Evolutionary conservation across 1,140 invertebrate genomes (phyloP).

Genomic region (Megalonaias nervosa): DNA sequence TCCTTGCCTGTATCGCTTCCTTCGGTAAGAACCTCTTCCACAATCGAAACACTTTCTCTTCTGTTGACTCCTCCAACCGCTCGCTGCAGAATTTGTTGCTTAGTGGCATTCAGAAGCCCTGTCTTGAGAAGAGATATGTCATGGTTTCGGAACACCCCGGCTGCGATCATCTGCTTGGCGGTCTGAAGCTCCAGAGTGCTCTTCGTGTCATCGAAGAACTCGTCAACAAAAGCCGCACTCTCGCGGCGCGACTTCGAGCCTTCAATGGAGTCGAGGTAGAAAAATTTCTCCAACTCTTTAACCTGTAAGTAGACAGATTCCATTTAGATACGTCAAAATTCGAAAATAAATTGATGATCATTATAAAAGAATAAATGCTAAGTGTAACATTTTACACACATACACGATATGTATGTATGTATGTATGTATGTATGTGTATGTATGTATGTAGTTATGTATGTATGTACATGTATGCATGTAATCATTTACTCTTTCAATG

Average conservation of each 20-base stretch:
- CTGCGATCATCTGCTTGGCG: slow-evolving; percentile 41
- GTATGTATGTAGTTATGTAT: too few relatives aligned
- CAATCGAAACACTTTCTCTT: slow-evolving; percentile 76
- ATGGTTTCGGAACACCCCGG: neutral
- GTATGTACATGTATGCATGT: neutral
- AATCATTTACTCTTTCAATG: neutral
- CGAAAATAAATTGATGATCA: neutral
- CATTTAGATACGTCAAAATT: neutral
- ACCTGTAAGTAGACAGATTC: slow-evolving; percentile 34
- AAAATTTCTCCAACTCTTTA: slow-evolving; percentile 51
- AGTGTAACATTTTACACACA: neutral
- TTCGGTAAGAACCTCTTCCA: slow-evolving; percentile 79
- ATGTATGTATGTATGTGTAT: too few relatives aligned
- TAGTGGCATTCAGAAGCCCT: slow-evolving; percentile 34
- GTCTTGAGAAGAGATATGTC: slow-evolving; percentile 25
- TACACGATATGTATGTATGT: too few relatives aligned
- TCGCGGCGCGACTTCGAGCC: slow-evolving; percentile 75
- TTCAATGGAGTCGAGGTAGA: slow-evolving; percentile 33
- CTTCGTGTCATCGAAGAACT: slow-evolving; percentile 77
- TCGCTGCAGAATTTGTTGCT: slow-evolving; percentile 27
- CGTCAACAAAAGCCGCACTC: slow-evolving; percentile 79
- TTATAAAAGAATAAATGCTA: neutral
- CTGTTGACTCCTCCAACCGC: slow-evolving; percentile 67
- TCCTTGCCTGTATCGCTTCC: neutral
- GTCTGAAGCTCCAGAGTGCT: slow-evolving; percentile 33